A percentile compares a stretch with the other conserved stretches of the same genome.
Evolutionary conservation across 2,113 vertebrate genomes (phyloP).

Genomic region (Syngnathoides biaculeatus): DNA sequence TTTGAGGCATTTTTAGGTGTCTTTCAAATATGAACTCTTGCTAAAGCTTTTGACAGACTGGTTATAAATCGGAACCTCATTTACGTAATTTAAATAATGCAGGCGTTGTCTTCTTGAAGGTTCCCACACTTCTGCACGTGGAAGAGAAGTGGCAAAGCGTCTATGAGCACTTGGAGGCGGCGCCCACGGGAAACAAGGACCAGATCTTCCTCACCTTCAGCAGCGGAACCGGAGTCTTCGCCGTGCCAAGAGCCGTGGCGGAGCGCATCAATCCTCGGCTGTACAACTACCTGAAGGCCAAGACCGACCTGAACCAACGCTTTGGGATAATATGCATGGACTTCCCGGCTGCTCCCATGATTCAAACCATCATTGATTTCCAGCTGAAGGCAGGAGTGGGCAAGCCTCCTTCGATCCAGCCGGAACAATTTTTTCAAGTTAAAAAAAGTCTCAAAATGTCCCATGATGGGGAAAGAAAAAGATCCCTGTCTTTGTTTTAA

Average conservation of each 20-base stretch:
- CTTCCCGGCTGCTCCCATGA: conserved; percentile 72
- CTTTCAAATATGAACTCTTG: too few species aligned
- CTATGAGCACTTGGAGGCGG: conserved; percentile 67
- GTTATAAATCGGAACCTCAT: too few species aligned
- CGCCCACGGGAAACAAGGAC: conserved; percentile 47
- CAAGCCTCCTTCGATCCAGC: neutral
- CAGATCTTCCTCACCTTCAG: conserved; percentile 78
- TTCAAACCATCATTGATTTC: conserved; percentile 75
- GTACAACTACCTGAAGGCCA: conserved; percentile 63
- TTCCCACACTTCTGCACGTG: conserved; percentile 67
- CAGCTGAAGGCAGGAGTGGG: conserved; percentile 48
- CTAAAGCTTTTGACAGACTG: too few species aligned
- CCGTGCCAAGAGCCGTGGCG: conserved; percentile 71
- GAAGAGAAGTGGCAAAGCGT: conserved; percentile 74
- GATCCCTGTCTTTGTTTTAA: neutral
- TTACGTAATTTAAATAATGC: too few species aligned
- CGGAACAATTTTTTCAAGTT: neutral
- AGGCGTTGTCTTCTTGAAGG: conserved; percentile 25
- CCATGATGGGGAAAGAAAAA: neutral
- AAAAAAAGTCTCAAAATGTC: too few species aligned
- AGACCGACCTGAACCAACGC: conserved; percentile 42
- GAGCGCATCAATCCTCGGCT: conserved; percentile 69
- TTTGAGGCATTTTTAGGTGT: too few species aligned
- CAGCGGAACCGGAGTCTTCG: conserved; percentile 78
- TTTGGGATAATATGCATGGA: conserved; percentile 80